phyloP scores from a whole-genome alignment of 2,113 vertebrate genomes.

The Tupaia tana region DNA sequence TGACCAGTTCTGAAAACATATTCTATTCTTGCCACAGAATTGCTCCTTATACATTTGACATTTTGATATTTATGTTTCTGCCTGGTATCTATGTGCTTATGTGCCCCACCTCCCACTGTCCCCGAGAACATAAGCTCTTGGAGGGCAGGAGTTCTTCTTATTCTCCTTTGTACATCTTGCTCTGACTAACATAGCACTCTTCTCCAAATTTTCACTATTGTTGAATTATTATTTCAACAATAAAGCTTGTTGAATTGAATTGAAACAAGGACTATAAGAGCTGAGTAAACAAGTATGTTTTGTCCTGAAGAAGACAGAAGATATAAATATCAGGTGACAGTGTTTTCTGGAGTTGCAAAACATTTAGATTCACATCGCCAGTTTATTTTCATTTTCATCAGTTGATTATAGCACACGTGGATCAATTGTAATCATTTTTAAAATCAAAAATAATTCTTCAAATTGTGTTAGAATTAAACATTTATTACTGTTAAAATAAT shows the following conservation, averaged over 20 bases:
- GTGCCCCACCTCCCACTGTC: not conserved
- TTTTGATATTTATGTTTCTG: not conserved
- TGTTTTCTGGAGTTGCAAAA: slow-evolving; percentile 13
- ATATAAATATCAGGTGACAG: not conserved
- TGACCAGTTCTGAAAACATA: not conserved
- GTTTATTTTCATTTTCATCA: slow-evolving; percentile 19
- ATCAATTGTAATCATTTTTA: slow-evolving; percentile 2
- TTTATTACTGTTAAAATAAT: not conserved
- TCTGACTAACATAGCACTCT: not conserved
- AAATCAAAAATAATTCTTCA: slow-evolving; percentile 29
- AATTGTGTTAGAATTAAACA: slow-evolving; percentile 11
- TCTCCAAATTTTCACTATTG: not conserved
- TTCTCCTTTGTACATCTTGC: not conserved
- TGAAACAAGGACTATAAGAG: not conserved
- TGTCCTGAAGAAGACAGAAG: slow-evolving; percentile 6
- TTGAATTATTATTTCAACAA: not conserved
- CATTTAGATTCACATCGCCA: not conserved
- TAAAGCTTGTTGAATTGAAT: not conserved
- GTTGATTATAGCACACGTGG: not conserved
- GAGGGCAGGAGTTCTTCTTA: not conserved
- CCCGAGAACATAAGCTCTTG: not conserved
- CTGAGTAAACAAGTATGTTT: not conserved
- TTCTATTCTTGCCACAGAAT: not conserved
- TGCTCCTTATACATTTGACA: not conserved
- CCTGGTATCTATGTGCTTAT: not conserved